Evolutionary conservation across 2,113 vertebrate genomes (phyloP).

Genomic region (Neogale vison): DNA sequence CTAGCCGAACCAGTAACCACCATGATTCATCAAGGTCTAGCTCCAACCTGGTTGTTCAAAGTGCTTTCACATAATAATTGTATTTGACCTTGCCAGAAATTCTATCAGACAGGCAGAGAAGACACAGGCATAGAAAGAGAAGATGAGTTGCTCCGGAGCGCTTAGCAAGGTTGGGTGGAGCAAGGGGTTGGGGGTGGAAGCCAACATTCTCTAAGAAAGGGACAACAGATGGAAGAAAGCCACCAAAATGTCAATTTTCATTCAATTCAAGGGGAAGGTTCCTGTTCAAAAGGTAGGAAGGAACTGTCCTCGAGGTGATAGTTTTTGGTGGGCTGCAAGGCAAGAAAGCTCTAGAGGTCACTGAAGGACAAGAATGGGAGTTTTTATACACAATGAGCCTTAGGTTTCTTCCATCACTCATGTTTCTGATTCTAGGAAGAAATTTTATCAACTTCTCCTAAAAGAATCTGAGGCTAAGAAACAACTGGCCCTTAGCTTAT

Average conservation of each 20-base stretch:
- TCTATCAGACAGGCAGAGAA: neutral
- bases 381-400: neutral
- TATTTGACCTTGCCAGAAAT: neutral
- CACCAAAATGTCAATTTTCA: neutral
- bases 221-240: neutral
- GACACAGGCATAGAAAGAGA: neutral
- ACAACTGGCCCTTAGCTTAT: neutral
- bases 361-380: neutral
- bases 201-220: neutral
- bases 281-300: neutral
- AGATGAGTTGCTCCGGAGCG: neutral
- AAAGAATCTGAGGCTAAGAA: neutral
- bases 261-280: neutral
- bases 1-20: neutral
- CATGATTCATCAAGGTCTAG: too few relatives aligned
- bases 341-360: neutral
- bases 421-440: neutral
- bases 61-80: neutral
- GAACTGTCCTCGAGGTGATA: neutral
- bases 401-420: neutral
- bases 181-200: neutral
- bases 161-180: neutral
- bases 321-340: neutral
- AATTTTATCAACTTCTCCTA: neutral
- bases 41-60: neutral